Conservation (phyloP, 2,113 vertebrate species). For the Tachycineta bicolor region DNA sequence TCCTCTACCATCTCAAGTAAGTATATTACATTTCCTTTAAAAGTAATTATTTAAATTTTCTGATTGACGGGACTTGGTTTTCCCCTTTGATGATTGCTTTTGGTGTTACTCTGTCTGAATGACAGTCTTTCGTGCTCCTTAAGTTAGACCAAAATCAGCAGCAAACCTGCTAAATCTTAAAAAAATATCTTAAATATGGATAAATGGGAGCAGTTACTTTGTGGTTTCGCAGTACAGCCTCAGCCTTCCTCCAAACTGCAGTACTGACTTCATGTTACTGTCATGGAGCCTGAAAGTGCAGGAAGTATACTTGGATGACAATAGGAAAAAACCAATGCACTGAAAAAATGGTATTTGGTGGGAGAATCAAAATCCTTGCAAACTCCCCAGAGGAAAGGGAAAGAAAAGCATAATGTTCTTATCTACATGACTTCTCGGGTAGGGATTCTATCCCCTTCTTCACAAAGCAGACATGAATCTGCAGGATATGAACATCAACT, state of each 20-base stretch:
- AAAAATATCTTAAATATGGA: neutral
- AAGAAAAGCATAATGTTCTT: neutral
- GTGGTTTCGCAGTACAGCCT: neutral
- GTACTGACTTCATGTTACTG: neutral
- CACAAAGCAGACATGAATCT: neutral
- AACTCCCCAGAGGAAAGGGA: neutral
- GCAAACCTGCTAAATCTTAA: neutral
- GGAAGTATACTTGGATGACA: neutral
- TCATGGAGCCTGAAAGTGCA: neutral
- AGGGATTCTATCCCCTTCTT: neutral
- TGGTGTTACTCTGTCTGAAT: neutral
- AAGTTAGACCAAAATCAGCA: neutral
- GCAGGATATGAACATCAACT: neutral
- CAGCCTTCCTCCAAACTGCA: neutral
- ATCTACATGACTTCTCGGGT: neutral
- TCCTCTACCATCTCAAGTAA: slow-evolving; percentile 73
- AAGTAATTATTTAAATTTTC: neutral
- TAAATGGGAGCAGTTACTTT: neutral
- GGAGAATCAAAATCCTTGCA: neutral
- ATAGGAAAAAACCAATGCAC: neutral
- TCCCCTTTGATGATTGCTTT: neutral
- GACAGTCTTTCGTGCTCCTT: neutral
- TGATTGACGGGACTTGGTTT: neutral
- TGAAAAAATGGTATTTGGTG: neutral
- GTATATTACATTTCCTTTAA: neutral